phyloP scores from a whole-genome alignment of 2,888 invertebrate genomes.

The Baccha elongata region DNA sequence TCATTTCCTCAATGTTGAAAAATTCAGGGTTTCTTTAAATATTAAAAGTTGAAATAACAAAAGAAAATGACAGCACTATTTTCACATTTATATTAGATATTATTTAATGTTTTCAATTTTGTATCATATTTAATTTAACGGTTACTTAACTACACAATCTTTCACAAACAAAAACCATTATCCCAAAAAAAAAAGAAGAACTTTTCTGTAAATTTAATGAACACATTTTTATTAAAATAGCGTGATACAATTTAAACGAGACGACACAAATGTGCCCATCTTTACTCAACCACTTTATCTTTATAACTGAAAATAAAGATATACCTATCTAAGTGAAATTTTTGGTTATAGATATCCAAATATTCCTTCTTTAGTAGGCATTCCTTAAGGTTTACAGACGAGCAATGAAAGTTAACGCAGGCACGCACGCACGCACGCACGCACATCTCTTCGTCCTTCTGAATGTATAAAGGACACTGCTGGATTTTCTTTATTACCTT shows the following conservation, averaged over 20 bases:
- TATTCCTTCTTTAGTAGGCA: neutral
- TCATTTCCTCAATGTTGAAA: too few relatives aligned
- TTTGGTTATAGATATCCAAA: neutral
- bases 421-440: constrained; percentile 35
- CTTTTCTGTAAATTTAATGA: neutral
- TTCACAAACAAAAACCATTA: too few relatives aligned
- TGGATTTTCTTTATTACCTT: constrained; percentile 35
- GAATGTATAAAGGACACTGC: constrained; percentile 13
- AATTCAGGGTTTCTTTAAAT: too few relatives aligned
- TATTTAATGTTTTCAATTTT: too few relatives aligned
- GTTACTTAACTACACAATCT: too few relatives aligned
- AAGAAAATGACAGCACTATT: too few relatives aligned
- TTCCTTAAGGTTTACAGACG: neutral
- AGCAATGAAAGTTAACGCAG: constrained; percentile 5
- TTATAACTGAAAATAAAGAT: constrained; percentile 36
- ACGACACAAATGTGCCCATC: constrained; percentile 7
- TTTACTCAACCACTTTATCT: constrained; percentile 42
- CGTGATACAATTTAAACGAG: neutral
- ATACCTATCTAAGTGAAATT: constrained; percentile 8
- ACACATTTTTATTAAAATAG: neutral
- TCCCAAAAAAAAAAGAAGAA: too few relatives aligned
- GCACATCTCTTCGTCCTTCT: constrained; percentile 15
- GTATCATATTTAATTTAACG: too few relatives aligned
- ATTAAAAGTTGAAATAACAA: too few relatives aligned
- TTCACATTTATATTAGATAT: too few relatives aligned